phyloP scores from a whole-genome alignment of 2,888 invertebrate species.

The Hipparchia sbordonii region DNA sequence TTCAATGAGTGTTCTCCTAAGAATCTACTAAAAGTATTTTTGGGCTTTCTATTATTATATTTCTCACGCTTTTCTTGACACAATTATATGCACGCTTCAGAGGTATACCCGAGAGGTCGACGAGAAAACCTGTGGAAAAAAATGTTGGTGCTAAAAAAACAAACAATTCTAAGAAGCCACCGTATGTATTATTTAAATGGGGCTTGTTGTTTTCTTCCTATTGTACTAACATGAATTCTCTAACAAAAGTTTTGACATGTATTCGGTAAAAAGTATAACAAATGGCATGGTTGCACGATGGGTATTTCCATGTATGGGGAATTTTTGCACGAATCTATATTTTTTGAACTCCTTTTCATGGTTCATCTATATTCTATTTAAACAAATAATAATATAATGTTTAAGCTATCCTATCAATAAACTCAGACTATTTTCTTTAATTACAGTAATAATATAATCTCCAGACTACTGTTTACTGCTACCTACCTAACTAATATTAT shows the following conservation, averaged over 20 bases:
- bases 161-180: constrained; percentile 59
- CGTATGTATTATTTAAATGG: constrained; percentile 48
- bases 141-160: constrained; percentile 61
- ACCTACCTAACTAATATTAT: not conserved
- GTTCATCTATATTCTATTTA: not conserved
- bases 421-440: not conserved
- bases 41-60: constrained; percentile 6
- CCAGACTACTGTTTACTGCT: not conserved
- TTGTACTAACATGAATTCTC: constrained; percentile 26
- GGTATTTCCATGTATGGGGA: not conserved
- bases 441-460: not conserved
- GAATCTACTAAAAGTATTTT: not conserved
- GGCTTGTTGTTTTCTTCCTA: constrained; percentile 34
- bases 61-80: constrained; percentile 24
- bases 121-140: constrained; percentile 60
- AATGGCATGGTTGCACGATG: constrained; percentile 32
- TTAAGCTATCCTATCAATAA: not conserved
- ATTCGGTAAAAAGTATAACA: constrained; percentile 5
- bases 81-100: constrained; percentile 60
- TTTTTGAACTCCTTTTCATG: not conserved
- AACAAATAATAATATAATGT: not conserved
- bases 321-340: not conserved
- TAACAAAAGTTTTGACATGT: constrained; percentile 15
- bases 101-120: constrained; percentile 60
- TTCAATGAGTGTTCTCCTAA: not conserved